phyloP scores from a whole-genome alignment of 2,113 vertebrate genomes.

The Cavia aperea region DNA sequence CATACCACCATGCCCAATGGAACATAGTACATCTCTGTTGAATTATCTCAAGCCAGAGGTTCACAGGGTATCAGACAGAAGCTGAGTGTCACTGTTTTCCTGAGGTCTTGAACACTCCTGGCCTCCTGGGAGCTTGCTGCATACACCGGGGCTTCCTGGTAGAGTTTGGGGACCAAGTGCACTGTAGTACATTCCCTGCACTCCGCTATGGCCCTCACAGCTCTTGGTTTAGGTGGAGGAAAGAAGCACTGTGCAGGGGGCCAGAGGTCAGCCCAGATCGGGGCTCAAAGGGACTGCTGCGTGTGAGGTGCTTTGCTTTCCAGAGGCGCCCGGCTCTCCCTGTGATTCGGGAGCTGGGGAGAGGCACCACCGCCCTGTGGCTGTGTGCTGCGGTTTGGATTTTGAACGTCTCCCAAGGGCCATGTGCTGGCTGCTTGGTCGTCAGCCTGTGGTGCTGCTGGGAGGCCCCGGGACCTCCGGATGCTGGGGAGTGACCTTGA shows the following conservation, averaged over 20 bases:
- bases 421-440: not conserved
- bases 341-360: not conserved
- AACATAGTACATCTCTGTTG: not conserved
- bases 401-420: not conserved
- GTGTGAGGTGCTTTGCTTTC: not conserved
- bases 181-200: too few relatives aligned
- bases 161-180: not conserved
- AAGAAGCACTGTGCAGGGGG: not conserved
- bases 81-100: not conserved
- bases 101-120: not conserved
- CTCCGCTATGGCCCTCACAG: too few relatives aligned
- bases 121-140: not conserved
- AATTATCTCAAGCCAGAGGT: not conserved
- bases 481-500: not conserved
- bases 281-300: too few relatives aligned
- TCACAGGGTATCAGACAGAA: not conserved
- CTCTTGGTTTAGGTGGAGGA: not conserved
- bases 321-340: not conserved
- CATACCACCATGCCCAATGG: not conserved
- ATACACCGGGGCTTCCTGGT: not conserved
- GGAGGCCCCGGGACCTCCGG: not conserved
- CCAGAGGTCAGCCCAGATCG: not conserved
- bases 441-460: not conserved
- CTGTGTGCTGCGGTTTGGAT: not conserved
- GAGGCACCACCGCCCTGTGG: too few relatives aligned